Evolutionary conservation across 1,140 invertebrate species (phyloP).

Genomic region (Scaptomyza hsui): DNA sequence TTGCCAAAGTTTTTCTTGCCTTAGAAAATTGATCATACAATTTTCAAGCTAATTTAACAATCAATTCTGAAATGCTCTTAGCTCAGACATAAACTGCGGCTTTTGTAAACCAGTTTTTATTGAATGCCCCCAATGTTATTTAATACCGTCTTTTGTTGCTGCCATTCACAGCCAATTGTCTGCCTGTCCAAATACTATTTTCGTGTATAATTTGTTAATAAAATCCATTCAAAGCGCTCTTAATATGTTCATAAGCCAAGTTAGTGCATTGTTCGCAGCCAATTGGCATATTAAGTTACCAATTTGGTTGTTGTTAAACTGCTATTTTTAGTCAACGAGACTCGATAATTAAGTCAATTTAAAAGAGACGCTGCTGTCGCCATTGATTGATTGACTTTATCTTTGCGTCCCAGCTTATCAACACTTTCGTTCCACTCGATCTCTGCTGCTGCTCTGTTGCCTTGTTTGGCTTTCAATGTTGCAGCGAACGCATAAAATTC

Average conservation of each 20-base stretch:
- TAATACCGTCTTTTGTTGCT: conserved; percentile 34
- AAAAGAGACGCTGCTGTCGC: conserved; percentile 66
- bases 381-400: conserved; percentile 79
- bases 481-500: conserved; percentile 48
- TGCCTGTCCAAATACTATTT: conserved; percentile 46
- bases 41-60: conserved; percentile 76
- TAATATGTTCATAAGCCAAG: conserved; percentile 54
- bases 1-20: conserved; percentile 43
- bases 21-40: conserved; percentile 74
- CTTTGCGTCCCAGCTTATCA: conserved; percentile 62
- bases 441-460: conserved; percentile 9
- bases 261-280: conserved; percentile 46
- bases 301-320: conserved; percentile 51
- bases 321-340: conserved; percentile 60
- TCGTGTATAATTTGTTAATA: conserved; percentile 65
- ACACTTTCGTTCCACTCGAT: conserved; percentile 60
- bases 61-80: conserved; percentile 43
- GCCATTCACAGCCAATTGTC: conserved; percentile 33
- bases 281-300: conserved; percentile 68
- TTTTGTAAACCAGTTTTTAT: conserved; percentile 28
- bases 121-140: conserved; percentile 24
- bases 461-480: conserved; percentile 57
- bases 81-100: conserved; percentile 6
- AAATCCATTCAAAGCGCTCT: conserved; percentile 60
- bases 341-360: conserved; percentile 77